Evolutionary conservation across 1,140 invertebrate genomes (phyloP).

Genomic region (Drosophila miranda): DNA sequence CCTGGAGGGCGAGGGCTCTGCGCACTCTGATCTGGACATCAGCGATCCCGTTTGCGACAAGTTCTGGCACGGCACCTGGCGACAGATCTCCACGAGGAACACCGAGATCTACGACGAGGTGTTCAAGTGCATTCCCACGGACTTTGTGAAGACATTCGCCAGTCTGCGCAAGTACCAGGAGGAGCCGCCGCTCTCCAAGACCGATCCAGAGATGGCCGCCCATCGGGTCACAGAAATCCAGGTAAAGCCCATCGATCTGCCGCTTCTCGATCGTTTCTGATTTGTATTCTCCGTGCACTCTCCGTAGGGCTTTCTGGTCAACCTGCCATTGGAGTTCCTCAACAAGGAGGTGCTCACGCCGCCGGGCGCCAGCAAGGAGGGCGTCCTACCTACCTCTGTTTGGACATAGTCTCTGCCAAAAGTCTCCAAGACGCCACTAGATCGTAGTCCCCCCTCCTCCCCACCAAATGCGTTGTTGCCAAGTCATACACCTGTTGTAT

Average conservation of each 20-base stretch:
- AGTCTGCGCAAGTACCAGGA: constrained; percentile 89
- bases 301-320: constrained; percentile 91
- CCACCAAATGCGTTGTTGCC: constrained; percentile 70
- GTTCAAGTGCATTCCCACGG: constrained; percentile 92
- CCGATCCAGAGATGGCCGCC: constrained; percentile 87
- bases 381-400: constrained; percentile 90
- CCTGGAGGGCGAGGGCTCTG: constrained; percentile 83
- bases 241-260: constrained; percentile 72
- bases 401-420: constrained; percentile 86
- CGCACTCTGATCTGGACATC: constrained; percentile 84
- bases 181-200: constrained; percentile 85
- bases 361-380: constrained; percentile 90
- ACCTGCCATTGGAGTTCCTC: constrained; percentile 93
- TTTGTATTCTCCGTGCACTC: neutral
- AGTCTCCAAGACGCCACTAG: constrained; percentile 58
- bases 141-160: constrained; percentile 89
- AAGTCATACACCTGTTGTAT: constrained; percentile 42
- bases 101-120: constrained; percentile 95
- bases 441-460: constrained; percentile 25
- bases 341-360: constrained; percentile 92
- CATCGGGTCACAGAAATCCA: constrained; percentile 88
- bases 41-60: constrained; percentile 89
- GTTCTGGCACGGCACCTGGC: constrained; percentile 93
- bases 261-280: neutral
- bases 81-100: constrained; percentile 89